Conservation (phyloP, 1,140 invertebrate genomes). For the Drosophila arawakana region DNA sequence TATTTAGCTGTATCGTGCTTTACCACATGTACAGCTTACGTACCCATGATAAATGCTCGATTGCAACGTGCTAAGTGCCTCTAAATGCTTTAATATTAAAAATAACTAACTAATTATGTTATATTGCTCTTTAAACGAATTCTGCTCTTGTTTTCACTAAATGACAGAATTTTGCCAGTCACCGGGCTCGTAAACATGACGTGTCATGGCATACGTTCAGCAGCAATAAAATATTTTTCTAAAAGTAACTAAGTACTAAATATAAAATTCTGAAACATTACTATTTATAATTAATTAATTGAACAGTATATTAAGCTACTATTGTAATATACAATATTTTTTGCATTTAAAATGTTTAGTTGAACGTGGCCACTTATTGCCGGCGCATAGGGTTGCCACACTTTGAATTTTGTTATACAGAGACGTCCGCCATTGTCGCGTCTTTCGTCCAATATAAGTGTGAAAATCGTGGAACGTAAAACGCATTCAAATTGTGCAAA, state of each 20-base stretch:
- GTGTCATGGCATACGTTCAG: constrained; percentile 70
- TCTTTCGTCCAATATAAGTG: constrained; percentile 64
- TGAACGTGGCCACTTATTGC: constrained; percentile 54
- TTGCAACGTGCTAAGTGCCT: constrained; percentile 62
- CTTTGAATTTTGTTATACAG: constrained; percentile 59
- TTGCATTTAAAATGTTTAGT: constrained; percentile 5
- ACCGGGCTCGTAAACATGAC: constrained; percentile 65
- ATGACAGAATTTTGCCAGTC: constrained; percentile 69
- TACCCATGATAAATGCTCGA: constrained; percentile 71
- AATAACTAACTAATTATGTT: constrained; percentile 66
- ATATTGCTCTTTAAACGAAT: constrained; percentile 54
- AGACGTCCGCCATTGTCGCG: constrained; percentile 78
- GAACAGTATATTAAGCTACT: background rate
- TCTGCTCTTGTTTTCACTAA: constrained; percentile 76
- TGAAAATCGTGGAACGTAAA: constrained; percentile 57
- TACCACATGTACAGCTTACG: constrained; percentile 7
- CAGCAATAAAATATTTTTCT: constrained; percentile 24
- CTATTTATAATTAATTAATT: background rate
- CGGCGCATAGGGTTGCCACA: constrained; percentile 65
- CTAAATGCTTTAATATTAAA: constrained; percentile 69
- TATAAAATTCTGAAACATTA: background rate
- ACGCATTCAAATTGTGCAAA: constrained; percentile 67
- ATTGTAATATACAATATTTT: background rate
- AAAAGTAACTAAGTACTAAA: background rate
- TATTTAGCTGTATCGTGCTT: background rate